Percentiles rank a stretch among this genome's conserved stretches.
These are phyloP conservation scores for Drosophila tsacasi DNA, from an alignment of 1,140 invertebrate genomes.

Conservation along the genomic window DNA sequence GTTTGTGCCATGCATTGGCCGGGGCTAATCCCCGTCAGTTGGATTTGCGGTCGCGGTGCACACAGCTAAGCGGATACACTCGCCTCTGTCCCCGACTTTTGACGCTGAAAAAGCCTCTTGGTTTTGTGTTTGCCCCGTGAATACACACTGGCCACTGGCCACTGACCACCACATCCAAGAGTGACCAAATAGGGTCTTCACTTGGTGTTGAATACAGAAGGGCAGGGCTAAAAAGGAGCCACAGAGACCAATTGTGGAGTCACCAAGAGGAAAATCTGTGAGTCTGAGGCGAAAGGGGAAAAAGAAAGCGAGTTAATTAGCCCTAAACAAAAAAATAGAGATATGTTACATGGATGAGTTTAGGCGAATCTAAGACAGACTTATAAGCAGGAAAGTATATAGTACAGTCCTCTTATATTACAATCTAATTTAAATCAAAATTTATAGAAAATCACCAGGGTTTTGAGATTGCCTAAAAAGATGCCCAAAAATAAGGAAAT, in stretches of 20 bases:
- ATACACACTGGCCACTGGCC: not conserved
- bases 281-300: not conserved
- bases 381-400: not conserved
- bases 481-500: not conserved
- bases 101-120: not conserved
- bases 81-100: not conserved
- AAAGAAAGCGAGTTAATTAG: constrained; percentile 11
- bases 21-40: constrained; percentile 46
- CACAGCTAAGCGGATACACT: constrained; percentile 19
- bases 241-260: not conserved
- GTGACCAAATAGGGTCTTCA: constrained; percentile 19
- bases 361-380: not conserved
- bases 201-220: not conserved
- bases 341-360: not conserved
- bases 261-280: not conserved
- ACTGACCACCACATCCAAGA: constrained; percentile 2
- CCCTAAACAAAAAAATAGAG: not conserved
- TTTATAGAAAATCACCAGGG: too few relatives aligned
- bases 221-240: not conserved
- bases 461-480: not conserved
- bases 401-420: not conserved
- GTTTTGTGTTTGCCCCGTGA: not conserved
- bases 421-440: not conserved
- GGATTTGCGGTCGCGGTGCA: constrained; percentile 27
- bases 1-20: constrained; percentile 58